Evolutionary conservation across 2,888 invertebrate species (phyloP).

Genomic region (Ectemnius cavifrons): DNA sequence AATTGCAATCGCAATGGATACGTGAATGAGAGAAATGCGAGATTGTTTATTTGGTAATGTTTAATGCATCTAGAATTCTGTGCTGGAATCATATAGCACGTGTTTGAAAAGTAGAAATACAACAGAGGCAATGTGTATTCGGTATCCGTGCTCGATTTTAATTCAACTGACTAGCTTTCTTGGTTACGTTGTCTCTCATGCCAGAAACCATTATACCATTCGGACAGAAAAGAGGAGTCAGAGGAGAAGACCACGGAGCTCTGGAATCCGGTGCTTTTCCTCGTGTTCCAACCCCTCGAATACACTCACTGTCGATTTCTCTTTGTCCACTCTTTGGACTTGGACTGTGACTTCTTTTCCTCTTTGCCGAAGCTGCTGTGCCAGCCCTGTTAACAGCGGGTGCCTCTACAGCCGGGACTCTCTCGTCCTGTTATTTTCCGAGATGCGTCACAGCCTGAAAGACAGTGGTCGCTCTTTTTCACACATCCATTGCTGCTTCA

Average conservation of each 20-base stretch:
- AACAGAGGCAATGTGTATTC: constrained; percentile 14
- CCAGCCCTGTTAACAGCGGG: constrained; percentile 19
- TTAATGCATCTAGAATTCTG: no score
- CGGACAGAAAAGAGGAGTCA: constrained; percentile 47
- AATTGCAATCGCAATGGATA: no score
- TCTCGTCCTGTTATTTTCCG: neutral
- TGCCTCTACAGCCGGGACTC: constrained; percentile 3
- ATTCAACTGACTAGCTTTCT: constrained; percentile 51
- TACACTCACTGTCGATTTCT: constrained; percentile 15
- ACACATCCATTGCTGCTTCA: no score
- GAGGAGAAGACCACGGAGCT: constrained; percentile 8
- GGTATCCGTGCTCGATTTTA: constrained; percentile 42
- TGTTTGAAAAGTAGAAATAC: neutral
- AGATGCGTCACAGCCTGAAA: neutral
- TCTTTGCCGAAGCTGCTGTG: neutral
- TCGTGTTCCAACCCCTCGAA: constrained; percentile 30
- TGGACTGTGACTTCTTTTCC: constrained; percentile 22
- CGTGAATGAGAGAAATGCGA: no score
- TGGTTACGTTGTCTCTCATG: constrained; percentile 55
- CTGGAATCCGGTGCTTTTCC: constrained; percentile 32
- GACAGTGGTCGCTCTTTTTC: neutral
- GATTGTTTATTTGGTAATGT: neutral
- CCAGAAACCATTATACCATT: constrained; percentile 57
- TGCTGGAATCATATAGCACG: constrained; percentile 17
- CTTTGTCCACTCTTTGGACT: constrained; percentile 28